Percentiles rank a stretch among this genome's conserved stretches.
phyloP scores from a whole-genome alignment of 2,888 invertebrate genomes.

The Poecilus cupreus region DNA sequence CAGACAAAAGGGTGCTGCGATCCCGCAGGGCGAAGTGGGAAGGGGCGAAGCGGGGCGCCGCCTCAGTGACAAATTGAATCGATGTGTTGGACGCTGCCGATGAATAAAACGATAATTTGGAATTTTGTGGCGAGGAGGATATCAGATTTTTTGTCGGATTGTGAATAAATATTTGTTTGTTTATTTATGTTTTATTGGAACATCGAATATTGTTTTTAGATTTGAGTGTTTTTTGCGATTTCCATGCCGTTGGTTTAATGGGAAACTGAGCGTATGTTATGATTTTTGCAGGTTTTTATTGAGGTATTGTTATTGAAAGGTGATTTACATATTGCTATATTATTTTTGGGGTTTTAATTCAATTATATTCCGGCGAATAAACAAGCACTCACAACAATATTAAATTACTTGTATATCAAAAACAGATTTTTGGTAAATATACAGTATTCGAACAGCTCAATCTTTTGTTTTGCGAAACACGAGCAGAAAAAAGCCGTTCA shows the following conservation, averaged over 20 bases:
- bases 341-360: too few relatives aligned
- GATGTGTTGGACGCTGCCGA: constrained; percentile 7
- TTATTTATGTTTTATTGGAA: constrained; percentile 43
- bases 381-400: too few relatives aligned
- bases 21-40: too few relatives aligned
- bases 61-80: constrained; percentile 36
- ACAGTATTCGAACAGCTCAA: neutral
- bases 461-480: neutral
- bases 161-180: constrained; percentile 45
- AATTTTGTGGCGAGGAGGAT: constrained; percentile 38
- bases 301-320: constrained; percentile 1
- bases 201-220: constrained; percentile 39
- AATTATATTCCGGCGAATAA: too few relatives aligned
- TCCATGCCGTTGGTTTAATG: neutral
- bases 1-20: too few relatives aligned
- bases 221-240: constrained; percentile 30
- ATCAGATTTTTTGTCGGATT: constrained; percentile 21
- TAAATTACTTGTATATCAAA: too few relatives aligned
- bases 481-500: neutral
- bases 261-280: constrained; percentile 26
- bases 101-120: constrained; percentile 35
- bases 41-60: too few relatives aligned
- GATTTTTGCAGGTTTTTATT: constrained; percentile 30
- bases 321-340: constrained; percentile 28
- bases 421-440: too few relatives aligned